Percentiles rank a stretch among this genome's conserved stretches.
These are phyloP conservation scores for Junonia oenone DNA, from an alignment of 2,888 invertebrate genomes.

Conservation along the genomic window DNA sequence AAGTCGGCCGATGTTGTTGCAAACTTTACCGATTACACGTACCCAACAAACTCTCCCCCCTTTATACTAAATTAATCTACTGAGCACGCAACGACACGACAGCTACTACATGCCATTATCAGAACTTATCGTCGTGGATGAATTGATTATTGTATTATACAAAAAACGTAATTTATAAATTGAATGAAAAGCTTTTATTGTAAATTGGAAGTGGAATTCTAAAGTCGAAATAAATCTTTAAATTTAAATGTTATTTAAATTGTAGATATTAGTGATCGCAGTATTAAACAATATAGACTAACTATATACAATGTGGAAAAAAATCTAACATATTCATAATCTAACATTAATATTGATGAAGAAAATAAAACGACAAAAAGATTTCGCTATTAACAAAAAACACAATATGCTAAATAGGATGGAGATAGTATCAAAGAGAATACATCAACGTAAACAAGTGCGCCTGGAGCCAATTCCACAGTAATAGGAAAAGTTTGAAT, in stretches of 20 bases:
- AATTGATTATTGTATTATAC: neutral
- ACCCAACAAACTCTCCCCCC: conserved; percentile 52
- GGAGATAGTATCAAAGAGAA: conserved; percentile 30
- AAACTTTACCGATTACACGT: conserved; percentile 71
- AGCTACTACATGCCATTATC: conserved; percentile 5
- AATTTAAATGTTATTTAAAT: no score
- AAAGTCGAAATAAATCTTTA: no score
- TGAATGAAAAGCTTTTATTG: no score
- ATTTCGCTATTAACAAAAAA: neutral
- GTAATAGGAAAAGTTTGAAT: conserved; percentile 62
- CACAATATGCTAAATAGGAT: conserved; percentile 7
- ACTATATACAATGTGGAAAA: neutral
- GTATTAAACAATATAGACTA: no score
- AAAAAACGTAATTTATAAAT: neutral
- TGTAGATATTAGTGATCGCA: no score
- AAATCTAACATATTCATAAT: neutral
- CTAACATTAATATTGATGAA: neutral
- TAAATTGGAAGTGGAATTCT: no score
- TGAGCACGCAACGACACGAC: conserved; percentile 36
- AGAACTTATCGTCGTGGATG: conserved; percentile 20
- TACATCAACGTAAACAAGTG: conserved; percentile 45
- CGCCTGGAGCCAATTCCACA: conserved; percentile 44
- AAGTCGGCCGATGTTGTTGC: conserved; percentile 72
- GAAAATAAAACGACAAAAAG: neutral
- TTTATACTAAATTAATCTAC: conserved; percentile 59